Evolutionary conservation across 2,113 vertebrate species (phyloP).

Genomic region (Anser brachyrhynchus): DNA sequence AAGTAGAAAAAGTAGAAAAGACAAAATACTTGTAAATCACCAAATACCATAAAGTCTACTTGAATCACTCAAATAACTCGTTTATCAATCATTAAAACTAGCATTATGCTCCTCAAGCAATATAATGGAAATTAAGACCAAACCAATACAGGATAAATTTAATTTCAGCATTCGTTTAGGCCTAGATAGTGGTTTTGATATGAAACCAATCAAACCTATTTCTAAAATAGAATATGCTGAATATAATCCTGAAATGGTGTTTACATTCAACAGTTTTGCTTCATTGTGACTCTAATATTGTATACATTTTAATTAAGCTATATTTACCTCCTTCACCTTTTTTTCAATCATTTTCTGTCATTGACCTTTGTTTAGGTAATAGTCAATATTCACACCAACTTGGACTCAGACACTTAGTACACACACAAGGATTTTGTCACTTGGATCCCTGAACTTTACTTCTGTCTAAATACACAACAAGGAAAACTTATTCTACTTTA

Average conservation of each 20-base stretch:
- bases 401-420: background rate
- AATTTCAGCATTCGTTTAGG: background rate
- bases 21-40: background rate
- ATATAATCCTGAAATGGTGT: background rate
- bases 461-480: background rate
- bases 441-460: background rate
- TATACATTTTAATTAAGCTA: background rate
- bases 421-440: background rate
- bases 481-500: background rate
- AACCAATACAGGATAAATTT: background rate
- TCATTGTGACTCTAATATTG: background rate
- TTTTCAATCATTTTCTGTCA: background rate
- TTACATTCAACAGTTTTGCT: background rate
- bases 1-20: too few relatives aligned
- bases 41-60: background rate
- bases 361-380: background rate
- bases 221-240: background rate
- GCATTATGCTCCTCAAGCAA: background rate
- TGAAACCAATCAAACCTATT: background rate
- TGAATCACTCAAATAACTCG: background rate
- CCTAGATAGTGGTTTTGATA: background rate
- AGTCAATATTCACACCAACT: background rate
- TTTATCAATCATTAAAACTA: slow-evolving; percentile 5
- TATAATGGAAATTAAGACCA: background rate
- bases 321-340: background rate